Base-by-base conservation (phyloP, 2,113 vertebrate species). In the Catharus minimus region DNA sequence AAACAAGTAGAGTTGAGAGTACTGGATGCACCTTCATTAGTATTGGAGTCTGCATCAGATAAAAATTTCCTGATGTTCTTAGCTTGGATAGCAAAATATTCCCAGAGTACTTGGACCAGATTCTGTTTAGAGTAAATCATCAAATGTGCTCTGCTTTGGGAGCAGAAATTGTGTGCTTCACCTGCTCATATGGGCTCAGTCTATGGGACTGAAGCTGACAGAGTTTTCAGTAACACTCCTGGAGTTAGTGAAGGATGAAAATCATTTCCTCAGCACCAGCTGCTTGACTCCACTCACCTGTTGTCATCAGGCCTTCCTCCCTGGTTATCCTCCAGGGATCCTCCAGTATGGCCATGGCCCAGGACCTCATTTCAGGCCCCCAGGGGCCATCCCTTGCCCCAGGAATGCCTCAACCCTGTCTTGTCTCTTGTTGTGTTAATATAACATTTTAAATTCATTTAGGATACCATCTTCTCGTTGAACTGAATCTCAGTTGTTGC, bases 191-290 rank as follows among this genome's bases (percentile, higher is more conserved):
- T 41, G 13, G 20, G 33, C 57, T 77, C 27, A 49, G 38, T 56
- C 41, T 8, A 0, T 5, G 6, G 28, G 39, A 15, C 28, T 61
- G 73, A 26, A 39, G 13, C 43, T 0, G 2, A 30, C n/a, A 26
- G 24, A 21, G 22, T 52, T 78, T 49, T 20, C 47, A 83, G 33
- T 53, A 69, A 79, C 62, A 53, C 19, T 73, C 16, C 49, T 3
- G 4, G 18, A 75, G 16, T 16, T 13, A 82, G 28, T 15, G 53
- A 33, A 65, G n/a, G 16, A 61, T 60, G 44, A 72, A 88, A 88
- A 58, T n/a, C 0, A 6, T 50, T n/a, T 44, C 36, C 39, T 67
- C 21, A 57, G 36, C 23, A 60, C 10, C 30, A 76, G 36, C 39
- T 49, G 12, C 50, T 73, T 77, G 16, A 44, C 32, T 38, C 13